Base-by-base conservation (phyloP, 2,888 invertebrate species). In the Zaprionus bogoriensis region DNA sequence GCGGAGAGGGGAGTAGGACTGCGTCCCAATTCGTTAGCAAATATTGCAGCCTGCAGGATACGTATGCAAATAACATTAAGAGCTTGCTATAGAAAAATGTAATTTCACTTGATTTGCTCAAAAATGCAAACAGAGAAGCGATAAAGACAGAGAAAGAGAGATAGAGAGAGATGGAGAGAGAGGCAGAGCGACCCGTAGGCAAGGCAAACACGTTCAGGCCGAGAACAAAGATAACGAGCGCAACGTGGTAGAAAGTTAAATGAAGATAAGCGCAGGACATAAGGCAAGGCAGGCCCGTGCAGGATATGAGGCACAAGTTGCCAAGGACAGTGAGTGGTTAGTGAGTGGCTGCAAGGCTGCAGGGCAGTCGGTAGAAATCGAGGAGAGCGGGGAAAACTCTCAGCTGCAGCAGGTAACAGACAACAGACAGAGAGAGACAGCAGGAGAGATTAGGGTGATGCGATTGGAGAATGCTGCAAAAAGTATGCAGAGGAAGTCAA, bases 61-160 rank as follows among this genome's bases (percentile, higher is more conserved):
- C 74, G 81, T 72, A 83, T 76, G 83, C 88, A 87, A 88, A 88
- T 88, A 81, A 77, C 70, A 87, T 87, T 84, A 84, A 69, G 77
- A 79, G 75, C 51, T 64, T 61, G 65, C 60, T 70, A 86, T 78
- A 81, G 74, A 78, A 86, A 84, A 84, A 83, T 84, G 76, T 78
- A 84, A 87, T 85, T 83, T 86, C 81, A 78, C 80, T 83, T 85
- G 87, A 87, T 87, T 87, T 86, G 87, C 67, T 73, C 63, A 83
- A 86, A 83, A 78, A 76, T 66, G 67, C 80, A 86, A 80, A 83
- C 66, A 75, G 63, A 42, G 17, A 42, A 25, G 22, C 23, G 27
- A 52, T 10, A 32, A 10, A 62, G 9, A 17, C 6, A 71, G 42
- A 44, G 20, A 66, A 62, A 59, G 9, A 51, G 36, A 59, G 25